Conservation (phyloP, 1,140 invertebrate species). For the Cydia fagiglandana region DNA sequence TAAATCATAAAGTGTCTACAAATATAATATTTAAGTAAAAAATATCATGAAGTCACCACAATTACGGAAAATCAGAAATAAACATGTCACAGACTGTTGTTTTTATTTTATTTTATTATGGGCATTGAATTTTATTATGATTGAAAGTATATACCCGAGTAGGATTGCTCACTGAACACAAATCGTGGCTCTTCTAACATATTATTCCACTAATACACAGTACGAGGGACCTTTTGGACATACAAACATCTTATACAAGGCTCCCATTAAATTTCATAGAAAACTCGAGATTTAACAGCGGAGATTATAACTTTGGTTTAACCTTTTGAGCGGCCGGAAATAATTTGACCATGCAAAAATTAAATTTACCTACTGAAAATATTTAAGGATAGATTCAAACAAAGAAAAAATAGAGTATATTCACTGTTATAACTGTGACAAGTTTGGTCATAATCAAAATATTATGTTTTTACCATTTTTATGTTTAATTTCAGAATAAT, state of each 20-base stretch:
- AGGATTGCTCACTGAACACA: constrained; percentile 74
- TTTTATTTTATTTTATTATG: constrained; percentile 57
- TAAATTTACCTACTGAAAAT: neutral
- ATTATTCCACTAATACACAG: constrained; percentile 63
- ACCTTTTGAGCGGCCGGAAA: neutral
- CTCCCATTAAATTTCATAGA: constrained; percentile 61
- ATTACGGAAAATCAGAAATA: constrained; percentile 58
- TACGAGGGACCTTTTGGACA: constrained; percentile 57
- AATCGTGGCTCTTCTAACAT: constrained; percentile 69
- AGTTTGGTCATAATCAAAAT: too few relatives aligned
- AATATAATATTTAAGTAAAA: constrained; percentile 57
- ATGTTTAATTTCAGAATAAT: too few relatives aligned
- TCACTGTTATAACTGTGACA: too few relatives aligned
- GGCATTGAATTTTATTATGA: constrained; percentile 70
- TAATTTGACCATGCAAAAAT: neutral
- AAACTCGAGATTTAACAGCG: constrained; percentile 47
- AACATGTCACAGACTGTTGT: constrained; percentile 52
- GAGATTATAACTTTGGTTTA: constrained; percentile 47
- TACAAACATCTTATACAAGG: constrained; percentile 59
- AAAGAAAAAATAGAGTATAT: neutral
- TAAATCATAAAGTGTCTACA: constrained; percentile 56
- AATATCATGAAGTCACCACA: constrained; percentile 71
- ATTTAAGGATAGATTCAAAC: neutral
- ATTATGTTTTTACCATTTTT: too few relatives aligned
- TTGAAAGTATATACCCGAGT: constrained; percentile 60